A percentile compares a stretch with the other conserved stretches of the same genome.
Conservation (phyloP, 2,888 invertebrate species). For the Polyommatus icarus region DNA sequence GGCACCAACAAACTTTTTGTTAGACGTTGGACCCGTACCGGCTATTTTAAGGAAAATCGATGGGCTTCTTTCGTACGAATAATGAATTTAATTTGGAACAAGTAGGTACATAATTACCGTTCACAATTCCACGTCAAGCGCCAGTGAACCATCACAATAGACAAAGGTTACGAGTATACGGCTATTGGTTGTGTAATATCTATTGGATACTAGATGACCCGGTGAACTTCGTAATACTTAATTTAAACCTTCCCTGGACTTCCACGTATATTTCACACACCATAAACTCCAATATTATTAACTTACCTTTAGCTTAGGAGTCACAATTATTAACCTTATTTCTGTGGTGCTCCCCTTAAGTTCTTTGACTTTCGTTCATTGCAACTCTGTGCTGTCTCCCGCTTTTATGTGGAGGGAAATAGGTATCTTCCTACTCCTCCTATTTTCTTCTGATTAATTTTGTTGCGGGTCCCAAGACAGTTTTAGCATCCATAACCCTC, state of each 20-base stretch:
- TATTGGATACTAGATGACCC: background rate
- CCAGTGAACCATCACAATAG: background rate
- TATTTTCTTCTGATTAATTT: too few species aligned
- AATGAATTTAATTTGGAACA: conserved; percentile 6
- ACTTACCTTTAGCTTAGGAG: too few species aligned
- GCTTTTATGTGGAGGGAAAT: too few species aligned
- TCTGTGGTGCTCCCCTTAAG: too few species aligned
- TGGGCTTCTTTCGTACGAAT: conserved; percentile 3
- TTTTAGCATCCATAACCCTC: too few species aligned
- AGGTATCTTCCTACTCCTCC: too few species aligned
- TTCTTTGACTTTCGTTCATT: too few species aligned
- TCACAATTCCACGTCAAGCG: background rate
- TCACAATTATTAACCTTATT: too few species aligned
- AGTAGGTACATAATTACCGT: conserved; percentile 1
- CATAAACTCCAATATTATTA: too few species aligned
- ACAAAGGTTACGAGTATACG: background rate
- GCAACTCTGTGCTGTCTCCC: too few species aligned
- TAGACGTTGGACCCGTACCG: background rate
- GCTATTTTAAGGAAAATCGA: conserved; percentile 16
- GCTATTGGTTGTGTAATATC: background rate
- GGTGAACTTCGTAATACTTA: background rate
- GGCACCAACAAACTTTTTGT: background rate
- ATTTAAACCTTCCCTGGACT: background rate
- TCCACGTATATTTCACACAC: too few species aligned
- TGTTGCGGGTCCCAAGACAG: too few species aligned